Base-by-base conservation (phyloP, 2,888 invertebrate species). In the Machimus rusticus region DNA sequence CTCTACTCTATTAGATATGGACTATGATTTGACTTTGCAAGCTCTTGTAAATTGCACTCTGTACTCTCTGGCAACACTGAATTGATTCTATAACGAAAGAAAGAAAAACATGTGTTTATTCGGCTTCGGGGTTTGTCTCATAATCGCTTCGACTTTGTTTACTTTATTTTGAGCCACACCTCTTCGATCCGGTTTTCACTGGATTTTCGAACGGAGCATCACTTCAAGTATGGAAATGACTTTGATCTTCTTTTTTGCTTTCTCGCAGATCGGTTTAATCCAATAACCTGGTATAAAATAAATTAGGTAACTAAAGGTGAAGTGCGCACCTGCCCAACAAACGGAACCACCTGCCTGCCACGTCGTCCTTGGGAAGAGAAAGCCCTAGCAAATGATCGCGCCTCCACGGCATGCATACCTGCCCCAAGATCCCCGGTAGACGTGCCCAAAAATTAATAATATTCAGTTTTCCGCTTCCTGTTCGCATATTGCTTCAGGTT, bases 301-400 rank as follows among this genome's bases (percentile, higher is more conserved):
- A n/a, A 28, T 66, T 66, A 19, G 8, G 23, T 66, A 66, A 66
- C 66, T n/a, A 28, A 23, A 66, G 12, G n/a, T 51, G n/a, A 16
- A 5, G 46, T 51, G 16, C 5, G 3, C 16, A n/a, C n/a, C 14
- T 16, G 1, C 39, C 39, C 4, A n/a, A 23, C 12, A 28, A 19
- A 66, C 8, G 23, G 19, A 2, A 19, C 8, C 5, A 43, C 37
- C 39, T 16, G 43, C 23, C 23, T n/a, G 23, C 77, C 43, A 78
- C 23, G 23, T 78, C 19, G 43, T 78, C 78, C 78, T 78, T 78
- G 23, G 3, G 78, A 78, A 78, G 78, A 78, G 78, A 78, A 78
- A 78, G 14, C 46, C 19, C 37, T 39, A 43, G 19, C 3, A 19
- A 19, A 46, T 9, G 1, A 66, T 23, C 5, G 5, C 14, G 12